Base-by-base conservation (phyloP, 2,888 invertebrate species). In the Gibbula magus region DNA sequence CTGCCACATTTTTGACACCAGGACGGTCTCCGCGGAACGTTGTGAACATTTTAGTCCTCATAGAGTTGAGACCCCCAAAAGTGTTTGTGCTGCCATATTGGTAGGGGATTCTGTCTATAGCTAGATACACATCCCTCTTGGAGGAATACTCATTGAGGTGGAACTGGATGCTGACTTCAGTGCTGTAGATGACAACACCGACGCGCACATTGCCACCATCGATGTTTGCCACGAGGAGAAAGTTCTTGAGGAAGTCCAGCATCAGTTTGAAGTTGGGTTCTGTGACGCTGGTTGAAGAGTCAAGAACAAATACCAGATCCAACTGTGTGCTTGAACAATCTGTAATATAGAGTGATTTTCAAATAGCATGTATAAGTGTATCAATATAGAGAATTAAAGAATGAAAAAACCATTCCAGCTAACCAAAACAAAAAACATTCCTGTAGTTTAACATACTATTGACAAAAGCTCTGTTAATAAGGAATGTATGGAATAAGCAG, bases 21-120 rank as follows among this genome's bases (percentile, higher is more conserved):
- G 84, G 80, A 13, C 91, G 83, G 78, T 91, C 91, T 16, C 91
- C 91, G 45, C 87, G 87, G 10, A 70, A 78, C 16, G 83, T 66
- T 0, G 85, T 84, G 80, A 90, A 92, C 91, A 92, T 88, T 7
- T 78, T 52, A n/a, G 82, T 81, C 8, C 86, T 81, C 84, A 89
- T 88, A 16, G 81, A 79, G 51, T 79, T 29, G 16, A 91, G 53
- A 18, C 87, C 91, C 10, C 78, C 88, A 13, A 86, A 88, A 0
- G 91, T 90, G 84, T 91, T 89, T 3, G 91, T 90, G 25, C 85
- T 86, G 0, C 91, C 91, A 53, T 86, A 88, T 13, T 81, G 85
- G 83, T 89, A 91, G n/a, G 85, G 86, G 18, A 89, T 86, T 4
- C 78, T 67, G 75, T 88, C 89, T 22, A 91, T 83, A 8, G 88